Evolutionary conservation across 2,888 invertebrate species (phyloP), one percentile per base, ranked within the genome.

Genomic region (Sinopyrophorus schimmeli): DNA sequence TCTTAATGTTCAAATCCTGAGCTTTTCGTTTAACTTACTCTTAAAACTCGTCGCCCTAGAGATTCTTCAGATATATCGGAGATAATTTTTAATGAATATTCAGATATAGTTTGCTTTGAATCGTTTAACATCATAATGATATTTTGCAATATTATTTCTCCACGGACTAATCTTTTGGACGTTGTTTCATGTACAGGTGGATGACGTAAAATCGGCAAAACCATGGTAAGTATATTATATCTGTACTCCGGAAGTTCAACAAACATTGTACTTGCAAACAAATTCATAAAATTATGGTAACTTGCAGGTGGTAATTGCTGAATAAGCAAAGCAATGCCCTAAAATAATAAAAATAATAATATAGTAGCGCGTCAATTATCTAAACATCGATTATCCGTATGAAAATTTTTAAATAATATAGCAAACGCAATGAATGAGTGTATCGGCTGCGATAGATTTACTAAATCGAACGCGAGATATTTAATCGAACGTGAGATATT

Each of bases 241-340:
- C 35, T 27, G 15, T 42, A 37, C 3, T 48, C 48, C 3, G 24
- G 28, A 10, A 21, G n/a, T n/a, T 41, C 28, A 11, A 41, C 35
- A 1, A 31, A 3, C 31, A 42, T 12, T 7, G 23, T 16, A 1
- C 11, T 20, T 18, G 20, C 18, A 24, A 48, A 42, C 18, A 42
- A 48, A 3, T 15, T 41, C 1, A 37, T 9, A 14, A 37, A 48
- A 18, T 24, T 23, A 7, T 37, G 17, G 17, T 48, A 7, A 3
- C 27, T 31, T 18, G 37, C 37, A 7, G 5, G 3, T 4, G 48
- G 42, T 18, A 48, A 16, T 4, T 37, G 24, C 12, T 28, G 41
- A 12, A 48, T 37, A 28, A 48, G n/a, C 12, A 42, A 12, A 12
- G 48, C 41, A 3, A 48, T 48, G n/a, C 23, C 41, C 48, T 48